Base-by-base conservation (phyloP, 2,888 invertebrate species). In the Drosophila robusta region DNA sequence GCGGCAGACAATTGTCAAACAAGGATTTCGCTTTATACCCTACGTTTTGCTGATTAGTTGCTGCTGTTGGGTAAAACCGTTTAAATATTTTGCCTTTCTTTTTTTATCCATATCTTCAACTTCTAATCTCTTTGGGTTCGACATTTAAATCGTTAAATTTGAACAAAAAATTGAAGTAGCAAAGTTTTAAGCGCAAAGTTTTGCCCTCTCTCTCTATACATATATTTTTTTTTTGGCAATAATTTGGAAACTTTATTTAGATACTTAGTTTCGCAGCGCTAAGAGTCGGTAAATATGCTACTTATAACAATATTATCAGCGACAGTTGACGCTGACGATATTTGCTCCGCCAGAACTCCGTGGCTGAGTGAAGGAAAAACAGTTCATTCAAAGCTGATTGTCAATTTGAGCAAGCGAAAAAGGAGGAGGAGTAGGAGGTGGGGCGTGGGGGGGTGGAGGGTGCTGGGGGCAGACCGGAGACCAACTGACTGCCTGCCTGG, bases 361-460 rank as follows among this genome's bases (percentile, higher is more conserved):
- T 41, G 39, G 41, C 55, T 42, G 29, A 18, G 18, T 45, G 67
- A 47, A 52, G 63, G 50, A 61, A 70, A 64, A 68, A 60, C 63
- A 63, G 46, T 75, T 71, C 79, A 83, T 81, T 87, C 77, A 81
- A 72, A 49, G 84, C 77, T 87, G 87, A 87, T 78, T 84, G 86
- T 81, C 70, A 78, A 80, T 61, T 45, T 66, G 38, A 11, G 52
- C 26, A 39, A 24, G 44, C 34, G 12, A 34, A 29, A 7, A 29
- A 7, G 38, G 18, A 16, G 29, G 11, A 39, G 45, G 32, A 24
- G 47, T n/a, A 34, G 50, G 36, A 29, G 24, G 24, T 6, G 6
- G 29, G 22, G n/a, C 8, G 7, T 0, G 9, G 16, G 32, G 16
- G 26, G 29, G 18, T 16, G 50, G 22, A n/a, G 29, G 14, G 9